Conservation (phyloP, 2,797 vertebrate species). For the Microhierax caerulescens region DNA sequence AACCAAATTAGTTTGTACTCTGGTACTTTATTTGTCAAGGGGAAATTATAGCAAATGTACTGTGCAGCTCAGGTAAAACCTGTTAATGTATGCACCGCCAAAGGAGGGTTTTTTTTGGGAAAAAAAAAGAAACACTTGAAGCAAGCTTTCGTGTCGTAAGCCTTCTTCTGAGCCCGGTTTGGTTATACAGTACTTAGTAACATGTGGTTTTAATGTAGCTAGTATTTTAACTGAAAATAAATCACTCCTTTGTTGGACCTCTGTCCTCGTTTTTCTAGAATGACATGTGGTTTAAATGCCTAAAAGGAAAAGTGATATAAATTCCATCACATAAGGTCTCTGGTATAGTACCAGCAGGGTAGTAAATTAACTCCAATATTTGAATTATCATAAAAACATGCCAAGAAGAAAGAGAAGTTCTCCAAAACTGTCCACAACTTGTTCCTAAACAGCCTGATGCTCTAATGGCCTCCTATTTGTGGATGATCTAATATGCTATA, state of each 20-base stretch:
- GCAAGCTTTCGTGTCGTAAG: neutral
- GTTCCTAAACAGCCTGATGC: neutral
- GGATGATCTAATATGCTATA: neutral
- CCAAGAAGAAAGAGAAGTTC: neutral
- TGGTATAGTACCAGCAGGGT: neutral
- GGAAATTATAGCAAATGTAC: neutral
- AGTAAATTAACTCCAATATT: constrained; percentile 24
- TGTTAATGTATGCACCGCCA: neutral
- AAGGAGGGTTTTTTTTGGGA: neutral
- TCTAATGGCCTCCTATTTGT: neutral
- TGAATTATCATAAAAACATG: neutral
- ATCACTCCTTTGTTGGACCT: constrained; percentile 54
- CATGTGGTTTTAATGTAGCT: constrained; percentile 69
- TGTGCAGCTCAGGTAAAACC: neutral
- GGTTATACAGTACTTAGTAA: constrained; percentile 42
- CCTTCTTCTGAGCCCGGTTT: neutral
- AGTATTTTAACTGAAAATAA: constrained; percentile 70
- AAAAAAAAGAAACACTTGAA: neutral
- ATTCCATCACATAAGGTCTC: constrained; percentile 34
- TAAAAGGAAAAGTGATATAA: constrained; percentile 62
- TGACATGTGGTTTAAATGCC: constrained; percentile 66
- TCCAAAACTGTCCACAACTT: constrained; percentile 3
- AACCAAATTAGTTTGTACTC: neutral
- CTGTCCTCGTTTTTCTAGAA: constrained; percentile 53
- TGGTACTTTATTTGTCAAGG: neutral